These are phyloP conservation scores for Nemotelus pantherinus DNA, from an alignment of 2,888 invertebrate species.

Conservation along the genomic window DNA sequence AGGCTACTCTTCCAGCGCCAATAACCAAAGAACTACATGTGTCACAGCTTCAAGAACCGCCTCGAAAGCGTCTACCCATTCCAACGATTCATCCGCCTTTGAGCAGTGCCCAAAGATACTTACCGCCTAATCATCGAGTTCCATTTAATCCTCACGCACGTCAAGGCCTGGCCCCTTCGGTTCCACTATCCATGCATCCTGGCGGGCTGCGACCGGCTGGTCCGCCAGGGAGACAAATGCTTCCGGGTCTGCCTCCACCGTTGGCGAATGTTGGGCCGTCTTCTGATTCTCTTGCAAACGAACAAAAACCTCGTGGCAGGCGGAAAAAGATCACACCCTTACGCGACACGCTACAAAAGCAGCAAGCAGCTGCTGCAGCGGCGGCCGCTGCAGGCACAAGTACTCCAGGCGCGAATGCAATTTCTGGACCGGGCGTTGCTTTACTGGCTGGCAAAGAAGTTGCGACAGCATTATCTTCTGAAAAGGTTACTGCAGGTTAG, in stretches of 20 bases:
- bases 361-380: slow-evolving; percentile 67
- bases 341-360: slow-evolving; percentile 64
- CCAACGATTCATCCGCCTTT: slow-evolving; percentile 62
- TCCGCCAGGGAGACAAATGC: neutral
- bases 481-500: slow-evolving; percentile 36
- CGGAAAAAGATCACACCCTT: slow-evolving; percentile 65
- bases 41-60: slow-evolving; percentile 63
- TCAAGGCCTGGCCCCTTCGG: slow-evolving; percentile 31
- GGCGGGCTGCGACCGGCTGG: neutral
- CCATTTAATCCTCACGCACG: slow-evolving; percentile 40
- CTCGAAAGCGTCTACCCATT: slow-evolving; percentile 62
- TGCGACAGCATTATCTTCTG: slow-evolving; percentile 1
- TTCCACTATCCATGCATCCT: slow-evolving; percentile 46
- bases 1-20: slow-evolving; percentile 50
- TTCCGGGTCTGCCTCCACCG: slow-evolving; percentile 31
- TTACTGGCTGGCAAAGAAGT: neutral
- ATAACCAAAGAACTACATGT: slow-evolving; percentile 58
- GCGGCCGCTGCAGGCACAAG: slow-evolving; percentile 62
- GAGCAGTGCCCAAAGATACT: slow-evolving; percentile 50
- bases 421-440: slow-evolving; percentile 52
- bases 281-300: slow-evolving; percentile 30
- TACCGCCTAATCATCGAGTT: slow-evolving; percentile 35
- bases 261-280: neutral
- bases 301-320: slow-evolving; percentile 61
- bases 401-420: slow-evolving; percentile 47